phyloP scores from a whole-genome alignment of 2,113 vertebrate species.

The Psilopogon haemacephalus region DNA sequence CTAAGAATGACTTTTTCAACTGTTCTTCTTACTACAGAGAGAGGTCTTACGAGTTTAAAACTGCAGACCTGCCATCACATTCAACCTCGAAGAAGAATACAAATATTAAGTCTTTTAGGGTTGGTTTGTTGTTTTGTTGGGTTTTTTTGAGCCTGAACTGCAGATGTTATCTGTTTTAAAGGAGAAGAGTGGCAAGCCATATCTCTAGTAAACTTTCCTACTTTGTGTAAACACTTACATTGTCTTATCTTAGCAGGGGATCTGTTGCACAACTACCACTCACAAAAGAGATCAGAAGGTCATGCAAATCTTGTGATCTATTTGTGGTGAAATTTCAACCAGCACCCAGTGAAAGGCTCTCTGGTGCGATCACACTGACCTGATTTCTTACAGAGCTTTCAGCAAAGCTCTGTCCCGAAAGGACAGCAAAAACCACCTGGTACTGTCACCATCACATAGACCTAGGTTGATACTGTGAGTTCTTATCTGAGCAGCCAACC shows the following conservation, averaged over 20 bases:
- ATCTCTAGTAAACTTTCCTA: neutral
- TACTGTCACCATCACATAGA: neutral
- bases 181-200: neutral
- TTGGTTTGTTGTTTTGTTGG: neutral
- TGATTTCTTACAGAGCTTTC: slow-evolving; percentile 4
- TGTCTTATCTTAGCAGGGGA: slow-evolving; percentile 21
- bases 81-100: neutral
- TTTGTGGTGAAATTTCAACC: slow-evolving; percentile 18
- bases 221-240: neutral
- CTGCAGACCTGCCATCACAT: neutral
- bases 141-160: neutral
- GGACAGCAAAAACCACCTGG: neutral
- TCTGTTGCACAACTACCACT: slow-evolving; percentile 18
- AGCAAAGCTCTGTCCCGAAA: neutral
- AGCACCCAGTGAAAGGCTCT: neutral
- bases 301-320: slow-evolving; percentile 10
- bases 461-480: neutral
- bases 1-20: neutral
- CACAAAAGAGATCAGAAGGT: slow-evolving; percentile 48
- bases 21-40: neutral
- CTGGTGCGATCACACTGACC: neutral
- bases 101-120: neutral
- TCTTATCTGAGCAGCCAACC: neutral
- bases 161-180: slow-evolving; percentile 18
- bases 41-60: neutral